Conservation (phyloP, 2,113 vertebrate genomes). For the Sylvilagus bachmani region DNA sequence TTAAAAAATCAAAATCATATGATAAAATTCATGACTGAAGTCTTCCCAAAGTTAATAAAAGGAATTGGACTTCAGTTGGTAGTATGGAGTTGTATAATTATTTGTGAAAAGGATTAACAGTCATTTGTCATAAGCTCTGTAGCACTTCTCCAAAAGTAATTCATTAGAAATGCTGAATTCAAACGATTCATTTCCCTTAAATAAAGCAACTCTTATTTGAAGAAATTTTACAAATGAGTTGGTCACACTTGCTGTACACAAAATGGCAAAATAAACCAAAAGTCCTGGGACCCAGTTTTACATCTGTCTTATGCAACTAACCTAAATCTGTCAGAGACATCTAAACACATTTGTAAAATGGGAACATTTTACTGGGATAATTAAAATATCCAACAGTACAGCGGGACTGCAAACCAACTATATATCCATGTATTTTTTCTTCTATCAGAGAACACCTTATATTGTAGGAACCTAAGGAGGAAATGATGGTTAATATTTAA, state of each 20-base stretch:
- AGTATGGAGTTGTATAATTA: neutral
- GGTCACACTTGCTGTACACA: slow-evolving; percentile 39
- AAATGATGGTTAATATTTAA: neutral
- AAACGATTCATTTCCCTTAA: slow-evolving; percentile 77
- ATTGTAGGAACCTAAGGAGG: slow-evolving; percentile 17
- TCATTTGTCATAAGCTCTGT: neutral
- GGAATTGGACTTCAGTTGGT: neutral
- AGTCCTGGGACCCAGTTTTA: slow-evolving; percentile 74
- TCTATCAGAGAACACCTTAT: slow-evolving; percentile 32
- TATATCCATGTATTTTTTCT: slow-evolving; percentile 60
- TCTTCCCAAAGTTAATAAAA: neutral
- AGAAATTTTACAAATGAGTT: slow-evolving; percentile 56
- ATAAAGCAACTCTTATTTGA: slow-evolving; percentile 74
- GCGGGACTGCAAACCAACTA: neutral
- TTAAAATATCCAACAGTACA: slow-evolving; percentile 78
- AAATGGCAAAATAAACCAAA: slow-evolving; percentile 79
- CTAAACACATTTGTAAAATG: slow-evolving; percentile 81
- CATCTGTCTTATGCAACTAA: slow-evolving; percentile 78
- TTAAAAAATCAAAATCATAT: neutral
- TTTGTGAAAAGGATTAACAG: slow-evolving; percentile 30
- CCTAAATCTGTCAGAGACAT: slow-evolving; percentile 82
- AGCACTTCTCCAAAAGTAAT: slow-evolving; percentile 58
- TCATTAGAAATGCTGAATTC: slow-evolving; percentile 78
- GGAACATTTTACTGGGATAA: slow-evolving; percentile 81
- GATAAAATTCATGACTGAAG: neutral